Conservation (phyloP, 2,888 invertebrate genomes). For the Eudemis profundana region DNA sequence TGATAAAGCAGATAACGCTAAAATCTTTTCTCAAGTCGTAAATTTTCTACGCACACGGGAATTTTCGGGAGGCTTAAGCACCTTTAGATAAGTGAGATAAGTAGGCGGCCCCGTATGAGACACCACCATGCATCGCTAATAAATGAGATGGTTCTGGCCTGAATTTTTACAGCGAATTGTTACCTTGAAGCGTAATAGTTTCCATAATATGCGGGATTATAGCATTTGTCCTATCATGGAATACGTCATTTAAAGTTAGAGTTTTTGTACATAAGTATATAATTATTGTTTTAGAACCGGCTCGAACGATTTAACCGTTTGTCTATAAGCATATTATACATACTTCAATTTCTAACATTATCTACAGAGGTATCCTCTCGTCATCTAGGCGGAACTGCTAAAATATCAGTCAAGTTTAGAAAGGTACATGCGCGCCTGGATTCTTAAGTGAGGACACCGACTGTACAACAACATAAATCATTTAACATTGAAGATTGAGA, state of each 20-base stretch:
- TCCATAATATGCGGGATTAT: constrained; percentile 30
- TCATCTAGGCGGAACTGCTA: no score
- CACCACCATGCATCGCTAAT: constrained; percentile 67
- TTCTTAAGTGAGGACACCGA: no score
- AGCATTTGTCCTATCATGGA: background rate
- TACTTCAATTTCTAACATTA: no score
- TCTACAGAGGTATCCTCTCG: no score
- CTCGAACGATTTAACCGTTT: no score
- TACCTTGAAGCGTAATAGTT: constrained; percentile 18
- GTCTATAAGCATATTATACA: no score
- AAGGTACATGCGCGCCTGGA: no score
- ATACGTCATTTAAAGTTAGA: no score
- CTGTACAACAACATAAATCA: background rate
- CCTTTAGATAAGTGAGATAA: constrained; percentile 84
- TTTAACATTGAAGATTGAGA: background rate
- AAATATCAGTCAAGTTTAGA: no score
- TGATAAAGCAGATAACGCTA: constrained; percentile 82
- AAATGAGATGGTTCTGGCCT: constrained; percentile 52
- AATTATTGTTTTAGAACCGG: no score
- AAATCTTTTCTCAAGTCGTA: constrained; percentile 80
- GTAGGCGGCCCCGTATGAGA: constrained; percentile 64
- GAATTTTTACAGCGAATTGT: constrained; percentile 42
- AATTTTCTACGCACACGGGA: constrained; percentile 79
- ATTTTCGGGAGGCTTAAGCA: constrained; percentile 80
- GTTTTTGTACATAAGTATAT: no score